A percentile compares a stretch with the other conserved stretches of the same genome.
These are phyloP conservation scores for Megalops cyprinoides DNA, from an alignment of 2,797 vertebrate genomes.

Conservation along the genomic window DNA sequence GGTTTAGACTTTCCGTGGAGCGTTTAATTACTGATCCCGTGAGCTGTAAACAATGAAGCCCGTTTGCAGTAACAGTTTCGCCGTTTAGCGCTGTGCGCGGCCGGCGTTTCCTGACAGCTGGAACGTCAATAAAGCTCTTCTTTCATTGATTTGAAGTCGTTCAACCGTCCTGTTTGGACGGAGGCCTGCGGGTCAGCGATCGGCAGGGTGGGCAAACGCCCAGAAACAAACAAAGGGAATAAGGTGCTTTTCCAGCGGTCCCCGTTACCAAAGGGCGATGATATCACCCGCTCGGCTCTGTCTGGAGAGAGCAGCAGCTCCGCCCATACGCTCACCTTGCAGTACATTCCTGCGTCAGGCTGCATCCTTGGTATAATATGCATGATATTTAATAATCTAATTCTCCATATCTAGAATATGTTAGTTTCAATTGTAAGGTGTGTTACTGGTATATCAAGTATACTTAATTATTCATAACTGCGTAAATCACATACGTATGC, in stretches of 20 bases:
- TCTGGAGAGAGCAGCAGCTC: background rate
- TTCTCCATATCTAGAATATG: too few species aligned
- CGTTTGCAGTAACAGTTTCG: slow-evolving; percentile 9
- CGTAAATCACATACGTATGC: too few species aligned
- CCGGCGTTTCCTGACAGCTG: slow-evolving; percentile 26
- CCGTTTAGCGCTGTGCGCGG: background rate
- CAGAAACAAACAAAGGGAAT: background rate
- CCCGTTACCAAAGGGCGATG: background rate
- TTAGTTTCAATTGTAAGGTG: too few species aligned
- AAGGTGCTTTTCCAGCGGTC: background rate
- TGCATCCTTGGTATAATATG: too few species aligned
- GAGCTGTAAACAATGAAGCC: slow-evolving; percentile 19
- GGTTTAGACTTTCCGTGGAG: background rate
- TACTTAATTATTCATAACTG: too few species aligned
- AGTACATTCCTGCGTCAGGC: background rate
- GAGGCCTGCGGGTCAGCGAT: background rate
- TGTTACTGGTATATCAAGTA: background rate
- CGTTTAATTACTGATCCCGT: background rate
- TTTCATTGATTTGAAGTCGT: slow-evolving; percentile 27
- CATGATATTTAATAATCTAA: too few species aligned
- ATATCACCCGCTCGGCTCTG: background rate
- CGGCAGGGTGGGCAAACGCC: background rate
- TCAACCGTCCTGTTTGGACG: slow-evolving; percentile 11
- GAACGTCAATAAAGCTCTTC: slow-evolving; percentile 29
- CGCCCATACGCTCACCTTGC: slow-evolving; percentile 11